Evolutionary conservation across 2,113 vertebrate species (phyloP), one percentile per base, ranked within the genome.

Genomic region (Ameiurus melas): DNA sequence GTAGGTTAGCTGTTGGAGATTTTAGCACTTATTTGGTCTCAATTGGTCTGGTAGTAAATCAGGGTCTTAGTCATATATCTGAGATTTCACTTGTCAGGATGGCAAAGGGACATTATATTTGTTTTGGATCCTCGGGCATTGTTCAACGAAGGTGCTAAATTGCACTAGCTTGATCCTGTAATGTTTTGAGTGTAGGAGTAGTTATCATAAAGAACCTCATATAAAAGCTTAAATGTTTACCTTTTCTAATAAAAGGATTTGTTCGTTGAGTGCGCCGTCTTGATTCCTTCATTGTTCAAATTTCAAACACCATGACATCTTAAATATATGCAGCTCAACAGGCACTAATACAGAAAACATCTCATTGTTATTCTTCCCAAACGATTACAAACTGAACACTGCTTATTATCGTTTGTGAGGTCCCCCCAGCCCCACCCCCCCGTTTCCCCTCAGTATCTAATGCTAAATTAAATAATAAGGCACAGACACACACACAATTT

Each of bases 111-210:
- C 47, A 19, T 84, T 55, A n/a, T 53, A 51, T 71, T 70, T 60
- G 5, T 80, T 79, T 88, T 25, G 22, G 58, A 22, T 84, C 51
- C 12, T 55, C 58, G 1, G 39, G 53, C 47, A 73, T 30, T 20
- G 25, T 68, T 78, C 9, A 73, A 7, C 25, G 39, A 80, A 36
- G 80, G 19, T 84, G 51, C 83, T 85, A 80, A 66, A 80, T 64
- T 84, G 87, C 84, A 88, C 85, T 88, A 78, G 47, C 43, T 86
- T 88, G 84, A 88, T 88, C 36, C 13, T 81, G 73, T 90, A 81
- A 36, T 89, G 43, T 87, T 85, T 68, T 27, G 20, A 9, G 30
- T 71, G 71, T 60, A 77, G 36, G 60, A 36, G 66, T 73, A 62
- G 33, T 68, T 75, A 80, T 55, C 55, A 47, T 51, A 10, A 51